Base-by-base conservation (phyloP, 2,888 invertebrate genomes). In the Papilio elwesi region DNA sequence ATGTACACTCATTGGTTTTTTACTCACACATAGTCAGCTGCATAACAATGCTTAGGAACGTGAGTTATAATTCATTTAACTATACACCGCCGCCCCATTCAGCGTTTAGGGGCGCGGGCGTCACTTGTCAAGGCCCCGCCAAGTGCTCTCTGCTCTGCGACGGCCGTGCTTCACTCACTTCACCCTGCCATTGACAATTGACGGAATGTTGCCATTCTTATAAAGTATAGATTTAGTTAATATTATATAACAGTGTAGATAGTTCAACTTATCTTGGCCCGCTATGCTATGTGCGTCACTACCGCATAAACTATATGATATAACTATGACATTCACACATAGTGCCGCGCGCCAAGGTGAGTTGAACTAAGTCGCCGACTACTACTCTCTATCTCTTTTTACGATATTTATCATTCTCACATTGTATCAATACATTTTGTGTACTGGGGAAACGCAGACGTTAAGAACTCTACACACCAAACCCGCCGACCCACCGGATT, bases 161-260 rank as follows among this genome's bases (percentile, higher is more conserved):
- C 71, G 57, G 62, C 13, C 4, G 26, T 26, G 26, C 26, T 47
- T 43, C 74, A 74, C 69, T 74, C 75, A 74, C 71, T 73, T 69
- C 73, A 72, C 71, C 57, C 74, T 77, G 74, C 68, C 76, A 74
- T 76, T 77, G 74, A 75, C 75, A 75, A 76, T 75, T 74, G 72
- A 69, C 68, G 63, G 76, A 74, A 78, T 71, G 68, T 77, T 74
- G 48, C 64, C 63, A 74, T 71, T 62, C 70, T 67, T 59, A 26
- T 26, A 26, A 2, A 26, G 26, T 26, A 26, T 26, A 26, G 26
- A 26, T 26, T 1, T n/a, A n/a, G n/a, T n/a, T n/a, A n/a, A n/a
- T n/a, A 59, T 26, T 15, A 62, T 10, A 10, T n/a, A n/a, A 59
- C 5, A 36, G 36, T 57, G 36, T 36, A 36, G 38, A 59, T n/a